Percentiles rank a stretch among this genome's conserved stretches.
Evolutionary conservation across 2,888 invertebrate species (phyloP).

Genomic region (Zonitis immaculata): DNA sequence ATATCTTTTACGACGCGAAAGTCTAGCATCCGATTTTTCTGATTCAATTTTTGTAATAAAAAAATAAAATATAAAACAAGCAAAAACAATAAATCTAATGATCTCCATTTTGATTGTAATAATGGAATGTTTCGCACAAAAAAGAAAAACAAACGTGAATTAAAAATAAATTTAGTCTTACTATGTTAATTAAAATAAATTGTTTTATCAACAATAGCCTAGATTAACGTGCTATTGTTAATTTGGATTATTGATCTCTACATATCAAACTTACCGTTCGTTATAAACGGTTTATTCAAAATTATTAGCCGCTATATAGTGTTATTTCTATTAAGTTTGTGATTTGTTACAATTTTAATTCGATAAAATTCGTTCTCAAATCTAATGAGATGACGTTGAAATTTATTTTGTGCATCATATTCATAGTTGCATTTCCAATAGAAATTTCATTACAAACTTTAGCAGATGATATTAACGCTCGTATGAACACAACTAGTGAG

Average conservation of each 20-base stretch:
- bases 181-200: constrained; percentile 13
- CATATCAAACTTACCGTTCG: constrained; percentile 4
- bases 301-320: constrained; percentile 9
- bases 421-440: constrained; percentile 18
- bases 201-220: constrained; percentile 7
- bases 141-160: constrained; percentile 1
- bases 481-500: constrained; percentile 24
- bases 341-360: too few species aligned
- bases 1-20: constrained; percentile 59
- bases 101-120: constrained; percentile 9
- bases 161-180: constrained; percentile 12
- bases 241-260: constrained; percentile 5
- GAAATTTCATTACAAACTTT: constrained; percentile 24
- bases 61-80: constrained; percentile 16
- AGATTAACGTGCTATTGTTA: neutral
- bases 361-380: too few species aligned
- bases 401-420: constrained; percentile 11
- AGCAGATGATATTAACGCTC: constrained; percentile 25
- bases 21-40: constrained; percentile 34
- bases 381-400: neutral
- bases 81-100: constrained; percentile 1
- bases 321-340: neutral
- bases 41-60: constrained; percentile 17
- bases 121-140: neutral
- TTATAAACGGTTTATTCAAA: constrained; percentile 20